Base-by-base conservation (phyloP, 2,113 vertebrate species). In the Urocitellus parryii region DNA sequence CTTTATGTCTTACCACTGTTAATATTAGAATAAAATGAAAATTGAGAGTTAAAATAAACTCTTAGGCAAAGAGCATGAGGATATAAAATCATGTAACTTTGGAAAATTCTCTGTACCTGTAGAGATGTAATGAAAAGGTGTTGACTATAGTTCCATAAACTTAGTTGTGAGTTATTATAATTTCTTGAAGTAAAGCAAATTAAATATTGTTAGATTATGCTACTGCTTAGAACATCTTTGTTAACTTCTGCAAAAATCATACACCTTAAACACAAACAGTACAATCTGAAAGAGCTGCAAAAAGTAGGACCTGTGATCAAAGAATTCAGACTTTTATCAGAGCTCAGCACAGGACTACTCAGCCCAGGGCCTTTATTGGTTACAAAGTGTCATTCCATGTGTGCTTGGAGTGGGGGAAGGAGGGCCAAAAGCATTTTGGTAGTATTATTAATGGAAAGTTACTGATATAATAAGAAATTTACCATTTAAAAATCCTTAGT, bases 171-270 rank as follows among this genome's bases (percentile, higher is more conserved):
- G 2, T 82, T 95, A 96, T 74, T 14, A n/a, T 18, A 88, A 88
- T 95, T 94, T 96, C 76, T 83, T 90, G 39, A 82, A 82, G 92
- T 83, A 83, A 90, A 61, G 7, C 61, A 92, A 48, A 84, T 80
- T 77, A 81, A 87, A 79, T 65, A 90, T 65, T 61, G 32, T 48
- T 85, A 58, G 58, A 81, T 63, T 94, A 77, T 53, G 32, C 56
- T 20, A 51, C 18, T 2, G 90, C 67, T 18, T 20, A 83, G 42
- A 90, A 84, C 25, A 94, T 63, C 20, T 34, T 63, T 93, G 48
- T 13, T 73, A 91, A 73, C 29, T 84, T 81, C 67, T 84, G 65
- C 37, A 85, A 74, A 45, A 85, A 79, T 80, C 58, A 91, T 83
- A 51, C 20, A 39, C 34, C 37, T 42, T 70, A 91, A 92, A 42